Percentiles rank a stretch among this genome's conserved stretches.
These are phyloP conservation scores for Ferdinandea cuprea DNA, from an alignment of 2,888 invertebrate genomes.

Conservation along the genomic window DNA sequence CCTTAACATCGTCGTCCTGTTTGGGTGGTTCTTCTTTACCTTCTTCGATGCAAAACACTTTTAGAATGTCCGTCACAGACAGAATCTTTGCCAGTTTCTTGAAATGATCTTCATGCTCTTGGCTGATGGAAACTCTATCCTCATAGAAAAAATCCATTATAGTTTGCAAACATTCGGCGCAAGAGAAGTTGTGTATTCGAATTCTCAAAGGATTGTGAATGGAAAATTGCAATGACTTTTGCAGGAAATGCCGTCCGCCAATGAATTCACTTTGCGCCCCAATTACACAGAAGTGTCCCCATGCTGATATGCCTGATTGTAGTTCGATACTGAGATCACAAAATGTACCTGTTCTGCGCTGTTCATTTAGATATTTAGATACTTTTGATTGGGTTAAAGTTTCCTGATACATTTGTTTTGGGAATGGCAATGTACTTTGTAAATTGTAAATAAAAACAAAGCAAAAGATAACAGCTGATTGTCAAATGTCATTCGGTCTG, in stretches of 20 bases:
- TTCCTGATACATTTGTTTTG: constrained; percentile 46
- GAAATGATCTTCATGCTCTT: constrained; percentile 81
- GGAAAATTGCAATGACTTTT: constrained; percentile 80
- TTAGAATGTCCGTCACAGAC: constrained; percentile 79
- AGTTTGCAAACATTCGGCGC: constrained; percentile 79
- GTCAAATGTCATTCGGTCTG: neutral
- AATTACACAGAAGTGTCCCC: constrained; percentile 81
- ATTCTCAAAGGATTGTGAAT: constrained; percentile 82
- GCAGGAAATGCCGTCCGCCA: constrained; percentile 77
- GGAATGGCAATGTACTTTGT: no score
- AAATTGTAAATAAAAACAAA: constrained; percentile 20
- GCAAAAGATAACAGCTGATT: neutral
- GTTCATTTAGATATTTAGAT: constrained; percentile 81
- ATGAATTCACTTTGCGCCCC: constrained; percentile 82
- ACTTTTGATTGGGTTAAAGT: constrained; percentile 80
- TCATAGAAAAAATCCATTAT: constrained; percentile 82
- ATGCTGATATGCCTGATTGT: constrained; percentile 75
- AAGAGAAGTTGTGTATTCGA: constrained; percentile 80
- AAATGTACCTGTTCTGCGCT: constrained; percentile 80
- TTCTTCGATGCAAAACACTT: constrained; percentile 78
- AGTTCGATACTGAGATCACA: constrained; percentile 80
- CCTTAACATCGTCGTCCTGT: constrained; percentile 68
- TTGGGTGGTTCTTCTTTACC: constrained; percentile 51
- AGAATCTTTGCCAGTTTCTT: constrained; percentile 80
- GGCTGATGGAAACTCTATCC: constrained; percentile 79